Conservation (phyloP, 1,140 invertebrate genomes). For the Hycleus phaleratus region DNA sequence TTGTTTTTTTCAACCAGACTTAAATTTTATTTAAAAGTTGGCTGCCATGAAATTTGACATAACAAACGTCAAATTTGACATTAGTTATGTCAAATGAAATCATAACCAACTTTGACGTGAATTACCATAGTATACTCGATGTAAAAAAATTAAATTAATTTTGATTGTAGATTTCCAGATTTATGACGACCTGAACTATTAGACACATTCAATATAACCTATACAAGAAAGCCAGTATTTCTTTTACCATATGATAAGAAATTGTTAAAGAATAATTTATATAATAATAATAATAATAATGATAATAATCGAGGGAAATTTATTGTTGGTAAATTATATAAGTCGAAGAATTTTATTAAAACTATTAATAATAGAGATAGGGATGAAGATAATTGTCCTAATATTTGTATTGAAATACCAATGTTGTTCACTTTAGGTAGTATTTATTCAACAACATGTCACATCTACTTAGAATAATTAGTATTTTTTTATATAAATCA, state of each 20-base stretch:
- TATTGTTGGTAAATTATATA: slow-evolving; percentile 15
- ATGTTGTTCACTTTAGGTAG: slow-evolving; percentile 55
- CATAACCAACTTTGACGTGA: too few species aligned
- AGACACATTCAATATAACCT: slow-evolving; percentile 34
- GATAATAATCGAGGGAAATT: not conserved
- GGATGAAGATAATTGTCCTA: not conserved
- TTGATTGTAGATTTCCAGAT: slow-evolving; percentile 48
- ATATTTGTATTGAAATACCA: slow-evolving; percentile 49
- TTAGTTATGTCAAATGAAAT: too few species aligned
- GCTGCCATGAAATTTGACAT: too few species aligned
- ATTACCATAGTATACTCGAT: too few species aligned
- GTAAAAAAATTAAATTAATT: not conserved
- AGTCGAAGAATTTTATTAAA: slow-evolving; percentile 5
- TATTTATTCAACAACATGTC: slow-evolving; percentile 58
- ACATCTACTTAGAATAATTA: slow-evolving; percentile 51
- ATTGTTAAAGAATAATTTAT: slow-evolving; percentile 5
- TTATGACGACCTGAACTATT: slow-evolving; percentile 53
- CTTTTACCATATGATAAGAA: slow-evolving; percentile 27
- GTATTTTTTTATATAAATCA: not conserved
- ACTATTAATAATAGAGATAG: not conserved
- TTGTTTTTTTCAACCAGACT: not conserved
- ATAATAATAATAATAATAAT: too few species aligned
- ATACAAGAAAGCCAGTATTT: slow-evolving; percentile 34
- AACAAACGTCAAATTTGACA: too few species aligned
- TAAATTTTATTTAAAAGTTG: too few species aligned